phyloP scores from a whole-genome alignment of 2,797 vertebrate species.

The Scyliorhinus canicula region DNA sequence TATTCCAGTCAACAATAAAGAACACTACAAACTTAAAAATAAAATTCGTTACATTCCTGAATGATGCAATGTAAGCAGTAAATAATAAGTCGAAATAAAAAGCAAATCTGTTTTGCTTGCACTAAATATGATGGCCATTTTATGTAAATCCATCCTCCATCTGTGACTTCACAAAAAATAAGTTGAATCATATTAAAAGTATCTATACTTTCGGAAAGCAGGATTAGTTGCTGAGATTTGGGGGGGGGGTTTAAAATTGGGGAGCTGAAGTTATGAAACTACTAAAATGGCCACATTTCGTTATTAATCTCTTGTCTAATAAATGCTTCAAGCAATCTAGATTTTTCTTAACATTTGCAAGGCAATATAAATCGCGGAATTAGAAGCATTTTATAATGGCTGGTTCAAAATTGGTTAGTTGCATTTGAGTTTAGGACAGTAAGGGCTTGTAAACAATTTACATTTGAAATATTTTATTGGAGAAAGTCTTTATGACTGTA shows the following conservation, averaged over 20 bases:
- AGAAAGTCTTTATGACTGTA: background rate
- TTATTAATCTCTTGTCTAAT: slow-evolving; percentile 50
- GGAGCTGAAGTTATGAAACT: slow-evolving; percentile 40
- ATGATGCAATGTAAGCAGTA: background rate
- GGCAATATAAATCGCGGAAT: background rate
- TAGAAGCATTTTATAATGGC: slow-evolving; percentile 8
- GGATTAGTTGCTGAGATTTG: background rate
- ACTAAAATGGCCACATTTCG: slow-evolving; percentile 67
- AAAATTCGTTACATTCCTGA: slow-evolving; percentile 23
- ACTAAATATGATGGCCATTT: background rate
- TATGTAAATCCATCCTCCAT: background rate
- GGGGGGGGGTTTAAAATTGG: background rate
- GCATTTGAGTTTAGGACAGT: background rate
- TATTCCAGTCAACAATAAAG: background rate
- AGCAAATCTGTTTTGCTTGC: background rate
- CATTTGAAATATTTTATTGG: background rate
- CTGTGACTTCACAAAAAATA: background rate
- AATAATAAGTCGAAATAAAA: background rate
- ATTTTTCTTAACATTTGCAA: slow-evolving; percentile 23
- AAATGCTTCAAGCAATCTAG: background rate
- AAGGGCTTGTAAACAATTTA: slow-evolving; percentile 15
- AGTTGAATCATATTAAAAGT: background rate
- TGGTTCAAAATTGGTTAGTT: slow-evolving; percentile 10
- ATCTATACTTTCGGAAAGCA: background rate
- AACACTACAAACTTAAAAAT: background rate